Evolutionary conservation across 2,888 invertebrate genomes (phyloP).

Genomic region (Drosophila seclusa): DNA sequence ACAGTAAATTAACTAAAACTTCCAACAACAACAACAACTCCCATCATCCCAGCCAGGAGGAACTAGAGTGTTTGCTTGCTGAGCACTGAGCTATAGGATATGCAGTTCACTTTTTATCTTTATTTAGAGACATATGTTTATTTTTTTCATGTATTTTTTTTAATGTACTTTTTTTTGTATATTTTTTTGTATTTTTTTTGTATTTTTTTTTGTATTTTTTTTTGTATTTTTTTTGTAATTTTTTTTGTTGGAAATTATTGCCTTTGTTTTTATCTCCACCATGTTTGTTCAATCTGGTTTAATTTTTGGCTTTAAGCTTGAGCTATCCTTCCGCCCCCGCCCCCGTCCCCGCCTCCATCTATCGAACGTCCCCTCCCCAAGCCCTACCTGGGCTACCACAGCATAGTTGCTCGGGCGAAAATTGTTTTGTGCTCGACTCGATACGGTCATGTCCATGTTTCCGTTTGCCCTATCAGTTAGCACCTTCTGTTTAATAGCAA

Average conservation of each 20-base stretch:
- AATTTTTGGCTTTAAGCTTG: constrained; percentile 9
- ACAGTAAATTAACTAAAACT: constrained; percentile 6
- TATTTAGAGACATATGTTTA: background rate
- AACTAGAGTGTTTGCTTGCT: constrained; percentile 23
- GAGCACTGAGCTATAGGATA: constrained; percentile 49
- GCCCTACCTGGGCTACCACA: background rate
- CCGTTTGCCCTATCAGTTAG: constrained; percentile 51
- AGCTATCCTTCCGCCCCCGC: background rate
- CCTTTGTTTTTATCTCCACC: constrained; percentile 3
- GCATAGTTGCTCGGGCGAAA: constrained; percentile 6
- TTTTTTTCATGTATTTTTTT: background rate
- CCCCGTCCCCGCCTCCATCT: background rate
- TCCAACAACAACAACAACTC: background rate
- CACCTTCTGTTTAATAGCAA: constrained; percentile 48
- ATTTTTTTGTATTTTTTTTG: background rate
- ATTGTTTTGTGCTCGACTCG: constrained; percentile 23
- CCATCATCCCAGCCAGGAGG: constrained; percentile 2
- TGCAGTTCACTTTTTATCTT: constrained; percentile 2
- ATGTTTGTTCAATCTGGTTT: constrained; percentile 15
- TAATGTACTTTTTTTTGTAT: background rate
- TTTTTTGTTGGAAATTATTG: background rate
- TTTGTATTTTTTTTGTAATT: background rate
- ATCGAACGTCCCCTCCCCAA: background rate
- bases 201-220: background rate
- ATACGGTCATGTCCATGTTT: constrained; percentile 24